A percentile compares a stretch with the other conserved stretches of the same genome.
These are phyloP conservation scores for Pseudomyrmex gracilis DNA, from an alignment of 1,140 invertebrate genomes.

Conservation along the genomic window DNA sequence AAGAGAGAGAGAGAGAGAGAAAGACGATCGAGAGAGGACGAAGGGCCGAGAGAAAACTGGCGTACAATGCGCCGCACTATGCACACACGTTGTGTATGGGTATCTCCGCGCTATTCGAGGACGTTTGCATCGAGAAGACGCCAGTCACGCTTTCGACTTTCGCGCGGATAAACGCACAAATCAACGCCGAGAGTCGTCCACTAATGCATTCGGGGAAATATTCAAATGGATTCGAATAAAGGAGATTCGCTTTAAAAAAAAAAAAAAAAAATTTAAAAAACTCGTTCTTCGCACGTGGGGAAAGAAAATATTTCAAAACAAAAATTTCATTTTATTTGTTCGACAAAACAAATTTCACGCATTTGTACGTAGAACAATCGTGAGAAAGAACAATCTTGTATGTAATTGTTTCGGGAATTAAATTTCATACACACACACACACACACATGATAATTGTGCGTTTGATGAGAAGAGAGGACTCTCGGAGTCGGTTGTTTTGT, in stretches of 20 bases:
- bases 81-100: conserved; percentile 36
- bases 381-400: too few species aligned
- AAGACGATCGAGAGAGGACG: conserved; percentile 46
- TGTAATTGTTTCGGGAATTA: too few species aligned
- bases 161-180: neutral
- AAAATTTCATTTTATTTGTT: neutral
- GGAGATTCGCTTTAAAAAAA: too few species aligned
- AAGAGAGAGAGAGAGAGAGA: neutral
- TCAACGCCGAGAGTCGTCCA: too few species aligned
- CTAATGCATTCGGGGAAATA: too few species aligned
- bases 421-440: too few species aligned
- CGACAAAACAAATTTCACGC: too few species aligned
- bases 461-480: neutral
- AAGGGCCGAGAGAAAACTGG: conserved; percentile 29
- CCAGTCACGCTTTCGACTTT: conserved; percentile 12
- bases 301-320: neutral
- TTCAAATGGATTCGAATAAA: neutral
- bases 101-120: neutral
- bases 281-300: too few species aligned
- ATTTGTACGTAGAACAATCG: too few species aligned
- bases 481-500: neutral
- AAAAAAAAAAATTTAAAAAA: too few species aligned
- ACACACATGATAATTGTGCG: too few species aligned
- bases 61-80: conserved; percentile 63
- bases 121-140: conserved; percentile 16